A percentile compares a stretch with the other conserved stretches of the same genome.
Conservation (phyloP, 2,113 vertebrate genomes). For the Macquaria ambigua region DNA sequence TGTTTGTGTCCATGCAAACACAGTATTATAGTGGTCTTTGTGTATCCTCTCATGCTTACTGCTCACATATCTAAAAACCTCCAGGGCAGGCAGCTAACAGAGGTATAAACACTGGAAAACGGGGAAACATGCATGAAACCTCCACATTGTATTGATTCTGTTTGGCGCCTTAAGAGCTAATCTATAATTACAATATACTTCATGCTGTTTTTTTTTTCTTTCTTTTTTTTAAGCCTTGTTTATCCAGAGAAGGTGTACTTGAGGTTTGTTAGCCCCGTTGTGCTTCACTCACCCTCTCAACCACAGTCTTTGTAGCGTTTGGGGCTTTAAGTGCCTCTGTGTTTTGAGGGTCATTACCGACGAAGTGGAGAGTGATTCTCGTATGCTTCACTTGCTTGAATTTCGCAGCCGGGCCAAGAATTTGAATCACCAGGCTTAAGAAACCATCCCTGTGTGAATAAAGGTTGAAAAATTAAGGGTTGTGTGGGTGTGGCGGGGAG, state of each 20-base stretch:
- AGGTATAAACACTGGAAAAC: neutral
- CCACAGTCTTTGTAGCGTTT: conserved; percentile 23
- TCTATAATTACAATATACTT: conserved; percentile 13
- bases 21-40: neutral
- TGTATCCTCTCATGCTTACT: neutral
- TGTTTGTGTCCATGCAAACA: conserved; percentile 5
- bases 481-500: conserved; percentile 24
- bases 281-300: conserved; percentile 30
- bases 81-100: neutral
- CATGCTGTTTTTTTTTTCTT: neutral
- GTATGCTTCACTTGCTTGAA: conserved; percentile 30
- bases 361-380: conserved; percentile 44
- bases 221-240: neutral
- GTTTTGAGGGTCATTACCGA: conserved; percentile 66
- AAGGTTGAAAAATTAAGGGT: conserved; percentile 58
- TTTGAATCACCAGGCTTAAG: conserved; percentile 21
- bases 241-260: neutral
- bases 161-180: conserved; percentile 15
- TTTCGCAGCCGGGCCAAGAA: conserved; percentile 25
- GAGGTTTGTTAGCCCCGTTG: conserved; percentile 3
- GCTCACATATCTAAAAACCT: neutral
- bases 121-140: conserved; percentile 8
- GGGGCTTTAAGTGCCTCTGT: conserved; percentile 58
- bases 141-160: conserved; percentile 28
- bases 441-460: conserved; percentile 31